Evolutionary conservation across 2,888 invertebrate species (phyloP).

Genomic region (Horisme vitalbata): DNA sequence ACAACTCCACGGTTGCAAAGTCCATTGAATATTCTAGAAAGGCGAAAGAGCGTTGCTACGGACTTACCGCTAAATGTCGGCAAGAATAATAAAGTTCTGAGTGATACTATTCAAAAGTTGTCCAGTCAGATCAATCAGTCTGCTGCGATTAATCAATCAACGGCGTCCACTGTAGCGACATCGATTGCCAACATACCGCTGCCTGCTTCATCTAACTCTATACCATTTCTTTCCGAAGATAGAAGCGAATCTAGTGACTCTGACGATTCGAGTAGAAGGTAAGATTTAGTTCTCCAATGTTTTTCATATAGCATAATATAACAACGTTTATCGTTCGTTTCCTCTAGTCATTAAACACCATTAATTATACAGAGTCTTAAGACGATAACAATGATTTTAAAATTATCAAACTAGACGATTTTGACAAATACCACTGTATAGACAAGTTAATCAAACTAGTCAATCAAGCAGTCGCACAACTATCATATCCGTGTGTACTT

Average conservation of each 20-base stretch:
- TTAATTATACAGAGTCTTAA: too few relatives aligned
- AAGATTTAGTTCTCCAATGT: slow-evolving; percentile 28
- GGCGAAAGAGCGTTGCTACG: slow-evolving; percentile 66
- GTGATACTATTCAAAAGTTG: slow-evolving; percentile 85
- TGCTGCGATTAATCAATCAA: slow-evolving; percentile 64
- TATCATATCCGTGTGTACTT: too few relatives aligned
- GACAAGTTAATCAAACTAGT: too few relatives aligned
- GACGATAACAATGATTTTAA: too few relatives aligned
- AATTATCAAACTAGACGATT: too few relatives aligned
- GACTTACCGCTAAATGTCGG: slow-evolving; percentile 63
- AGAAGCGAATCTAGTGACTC: slow-evolving; percentile 75
- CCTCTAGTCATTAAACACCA: too few relatives aligned
- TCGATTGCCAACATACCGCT: slow-evolving; percentile 57
- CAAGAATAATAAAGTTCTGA: slow-evolving; percentile 83
- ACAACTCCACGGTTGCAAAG: slow-evolving; percentile 63
- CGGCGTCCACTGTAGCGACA: slow-evolving; percentile 29
- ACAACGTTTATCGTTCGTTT: too few relatives aligned
- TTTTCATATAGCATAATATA: too few relatives aligned
- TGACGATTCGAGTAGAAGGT: slow-evolving; percentile 76
- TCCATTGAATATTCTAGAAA: slow-evolving; percentile 65
- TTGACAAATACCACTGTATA: too few relatives aligned
- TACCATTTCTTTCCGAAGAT: slow-evolving; percentile 59
- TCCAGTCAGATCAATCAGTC: slow-evolving; percentile 78
- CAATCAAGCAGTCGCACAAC: too few relatives aligned
- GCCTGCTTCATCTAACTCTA: slow-evolving; percentile 40